phyloP scores from a whole-genome alignment of 2,888 invertebrate species.

The Thymelicus acteon region DNA sequence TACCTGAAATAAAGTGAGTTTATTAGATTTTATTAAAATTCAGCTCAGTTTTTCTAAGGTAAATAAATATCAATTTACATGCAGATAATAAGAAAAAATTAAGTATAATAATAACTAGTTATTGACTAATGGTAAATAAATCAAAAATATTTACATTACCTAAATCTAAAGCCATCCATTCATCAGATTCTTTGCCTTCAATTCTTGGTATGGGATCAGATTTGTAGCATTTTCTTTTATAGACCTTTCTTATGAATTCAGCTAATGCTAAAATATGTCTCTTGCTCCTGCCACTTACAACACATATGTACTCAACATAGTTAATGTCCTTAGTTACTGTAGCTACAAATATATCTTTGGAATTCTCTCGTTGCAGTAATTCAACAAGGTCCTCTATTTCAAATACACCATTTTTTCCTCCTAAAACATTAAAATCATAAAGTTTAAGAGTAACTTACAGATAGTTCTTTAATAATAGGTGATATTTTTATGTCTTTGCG shows the following conservation, averaged over 20 bases:
- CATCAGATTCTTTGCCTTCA: constrained; percentile 90
- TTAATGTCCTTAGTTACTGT: constrained; percentile 89
- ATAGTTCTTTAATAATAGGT: too few species aligned
- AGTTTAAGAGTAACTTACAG: too few species aligned
- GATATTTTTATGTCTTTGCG: too few species aligned
- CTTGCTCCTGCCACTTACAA: constrained; percentile 90
- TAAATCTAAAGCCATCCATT: constrained; percentile 96
- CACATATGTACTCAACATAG: constrained; percentile 94
- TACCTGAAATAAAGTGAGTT: constrained; percentile 85
- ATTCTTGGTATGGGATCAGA: constrained; percentile 89
- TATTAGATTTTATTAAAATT: too few species aligned
- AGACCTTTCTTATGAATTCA: constrained; percentile 90
- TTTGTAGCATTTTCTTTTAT: constrained; percentile 87
- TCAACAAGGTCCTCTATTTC: constrained; percentile 94
- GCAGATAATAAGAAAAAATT: background rate
- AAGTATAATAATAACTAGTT: too few species aligned
- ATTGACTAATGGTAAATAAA: too few species aligned
- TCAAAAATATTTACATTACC: constrained; percentile 79
- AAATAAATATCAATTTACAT: constrained; percentile 29
- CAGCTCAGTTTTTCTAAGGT: background rate
- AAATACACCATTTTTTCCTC: constrained; percentile 93
- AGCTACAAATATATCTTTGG: constrained; percentile 92
- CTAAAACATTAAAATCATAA: constrained; percentile 76
- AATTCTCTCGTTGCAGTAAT: constrained; percentile 90
- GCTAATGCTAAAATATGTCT: constrained; percentile 91